Conservation (phyloP, 1,140 invertebrate genomes). For the Calliopsis andreniformis region DNA sequence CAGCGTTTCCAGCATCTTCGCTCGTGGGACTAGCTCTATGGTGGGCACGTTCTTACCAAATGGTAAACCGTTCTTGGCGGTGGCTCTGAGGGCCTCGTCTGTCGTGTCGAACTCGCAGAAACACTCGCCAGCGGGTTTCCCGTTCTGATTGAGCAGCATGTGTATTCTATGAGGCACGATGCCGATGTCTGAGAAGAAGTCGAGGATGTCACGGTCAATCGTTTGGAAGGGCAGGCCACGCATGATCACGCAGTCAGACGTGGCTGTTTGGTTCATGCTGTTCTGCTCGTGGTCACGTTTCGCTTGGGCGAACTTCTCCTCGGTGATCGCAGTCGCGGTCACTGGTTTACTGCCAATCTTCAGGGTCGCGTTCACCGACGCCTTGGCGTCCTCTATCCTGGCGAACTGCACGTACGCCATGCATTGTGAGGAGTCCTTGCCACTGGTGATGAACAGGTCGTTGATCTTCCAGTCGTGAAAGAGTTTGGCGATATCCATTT, state of each 20-base stretch:
- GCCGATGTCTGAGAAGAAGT: conserved; percentile 90
- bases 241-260: conserved; percentile 86
- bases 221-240: conserved; percentile 88
- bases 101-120: conserved; percentile 90
- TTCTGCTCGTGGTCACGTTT: conserved; percentile 79
- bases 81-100: conserved; percentile 87
- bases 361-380: conserved; percentile 82
- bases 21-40: conserved; percentile 85
- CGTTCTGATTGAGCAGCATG: conserved; percentile 86
- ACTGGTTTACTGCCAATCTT: conserved; percentile 84
- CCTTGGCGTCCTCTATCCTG: conserved; percentile 85
- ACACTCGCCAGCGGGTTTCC: conserved; percentile 89
- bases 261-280: conserved; percentile 46
- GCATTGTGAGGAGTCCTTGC: conserved; percentile 83
- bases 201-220: conserved; percentile 88
- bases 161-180: conserved; percentile 89
- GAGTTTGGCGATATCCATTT: conserved; percentile 89
- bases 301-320: conserved; percentile 81
- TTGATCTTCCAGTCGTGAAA: conserved; percentile 87
- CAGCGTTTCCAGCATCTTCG: conserved; percentile 82
- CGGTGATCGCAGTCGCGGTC: conserved; percentile 80
- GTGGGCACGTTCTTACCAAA: conserved; percentile 86
- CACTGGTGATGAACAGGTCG: conserved; percentile 85
- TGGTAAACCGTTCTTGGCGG: conserved; percentile 86
- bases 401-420: conserved; percentile 89